Evolutionary conservation across 2,113 vertebrate genomes (phyloP).

Genomic region (Aleadryas rufinucha): DNA sequence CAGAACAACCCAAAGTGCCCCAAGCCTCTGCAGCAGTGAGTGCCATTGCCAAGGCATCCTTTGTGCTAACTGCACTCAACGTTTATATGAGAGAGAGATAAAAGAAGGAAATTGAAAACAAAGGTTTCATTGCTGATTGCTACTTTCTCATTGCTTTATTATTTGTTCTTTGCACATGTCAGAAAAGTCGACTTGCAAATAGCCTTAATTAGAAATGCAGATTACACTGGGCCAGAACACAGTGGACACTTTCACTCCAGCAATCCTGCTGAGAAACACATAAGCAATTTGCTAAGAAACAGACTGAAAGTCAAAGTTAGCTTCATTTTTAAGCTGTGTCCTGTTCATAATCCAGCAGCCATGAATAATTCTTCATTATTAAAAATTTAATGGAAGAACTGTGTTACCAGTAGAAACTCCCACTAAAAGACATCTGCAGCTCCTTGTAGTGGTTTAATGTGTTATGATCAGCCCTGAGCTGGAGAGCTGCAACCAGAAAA

Average conservation of each 20-base stretch:
- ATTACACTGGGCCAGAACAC: not conserved
- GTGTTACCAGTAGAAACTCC: not conserved
- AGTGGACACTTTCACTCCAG: constrained; percentile 14
- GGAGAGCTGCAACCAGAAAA: not conserved
- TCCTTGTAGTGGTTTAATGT: not conserved
- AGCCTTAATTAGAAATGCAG: constrained; percentile 61
- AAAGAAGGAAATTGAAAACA: constrained; percentile 46
- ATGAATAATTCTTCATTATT: constrained; percentile 1
- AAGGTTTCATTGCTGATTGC: constrained; percentile 17
- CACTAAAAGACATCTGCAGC: not conserved
- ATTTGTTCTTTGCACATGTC: constrained; percentile 37
- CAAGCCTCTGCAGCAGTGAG: not conserved
- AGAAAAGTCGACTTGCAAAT: constrained; percentile 46
- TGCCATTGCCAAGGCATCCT: not conserved
- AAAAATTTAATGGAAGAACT: not conserved
- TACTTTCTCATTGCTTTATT: not conserved
- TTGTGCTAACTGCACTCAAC: not conserved
- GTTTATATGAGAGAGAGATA: not conserved
- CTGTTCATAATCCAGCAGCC: not conserved
- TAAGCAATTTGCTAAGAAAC: not conserved
- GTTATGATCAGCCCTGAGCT: not conserved
- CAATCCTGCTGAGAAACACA: not conserved
- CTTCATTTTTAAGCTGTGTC: not conserved
- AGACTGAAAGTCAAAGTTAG: not conserved
- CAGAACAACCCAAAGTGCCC: not conserved